A percentile compares a stretch with the other conserved stretches of the same genome.
phyloP scores from a whole-genome alignment of 2,797 vertebrate species.

The Mus caroli region DNA sequence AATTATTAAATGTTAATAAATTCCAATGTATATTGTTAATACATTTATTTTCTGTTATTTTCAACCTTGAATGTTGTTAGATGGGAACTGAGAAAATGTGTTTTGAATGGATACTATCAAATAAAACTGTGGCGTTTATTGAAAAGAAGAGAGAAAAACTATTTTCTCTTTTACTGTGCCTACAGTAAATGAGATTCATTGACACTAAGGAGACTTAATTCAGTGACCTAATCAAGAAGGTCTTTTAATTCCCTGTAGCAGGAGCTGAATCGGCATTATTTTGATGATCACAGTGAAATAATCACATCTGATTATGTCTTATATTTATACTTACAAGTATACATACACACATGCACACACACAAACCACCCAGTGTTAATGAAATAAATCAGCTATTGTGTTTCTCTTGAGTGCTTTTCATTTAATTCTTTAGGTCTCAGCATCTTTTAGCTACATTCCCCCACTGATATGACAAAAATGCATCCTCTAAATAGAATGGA shows the following conservation, averaged over 20 bases:
- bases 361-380: slow-evolving; percentile 57
- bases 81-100: background rate
- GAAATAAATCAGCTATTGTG: slow-evolving; percentile 69
- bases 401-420: slow-evolving; percentile 43
- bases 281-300: slow-evolving; percentile 76
- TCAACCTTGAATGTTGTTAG: background rate
- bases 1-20: background rate
- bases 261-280: slow-evolving; percentile 83
- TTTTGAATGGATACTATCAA: slow-evolving; percentile 3
- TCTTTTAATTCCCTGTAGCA: slow-evolving; percentile 80
- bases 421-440: slow-evolving; percentile 72
- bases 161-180: background rate
- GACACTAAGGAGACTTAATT: slow-evolving; percentile 28
- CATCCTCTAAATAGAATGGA: background rate
- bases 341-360: background rate
- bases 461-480: slow-evolving; percentile 49
- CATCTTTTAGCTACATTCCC: slow-evolving; percentile 44
- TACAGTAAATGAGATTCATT: slow-evolving; percentile 54
- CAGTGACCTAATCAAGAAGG: slow-evolving; percentile 81
- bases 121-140: background rate
- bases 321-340: slow-evolving; percentile 74
- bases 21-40: background rate
- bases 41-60: background rate
- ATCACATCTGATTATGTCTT: slow-evolving; percentile 79
- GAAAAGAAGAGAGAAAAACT: background rate